Percentiles rank a stretch among this genome's conserved stretches.
Conservation (phyloP, 92 coral and sea anemone genomes). For the Zoanthus sociatus region DNA sequence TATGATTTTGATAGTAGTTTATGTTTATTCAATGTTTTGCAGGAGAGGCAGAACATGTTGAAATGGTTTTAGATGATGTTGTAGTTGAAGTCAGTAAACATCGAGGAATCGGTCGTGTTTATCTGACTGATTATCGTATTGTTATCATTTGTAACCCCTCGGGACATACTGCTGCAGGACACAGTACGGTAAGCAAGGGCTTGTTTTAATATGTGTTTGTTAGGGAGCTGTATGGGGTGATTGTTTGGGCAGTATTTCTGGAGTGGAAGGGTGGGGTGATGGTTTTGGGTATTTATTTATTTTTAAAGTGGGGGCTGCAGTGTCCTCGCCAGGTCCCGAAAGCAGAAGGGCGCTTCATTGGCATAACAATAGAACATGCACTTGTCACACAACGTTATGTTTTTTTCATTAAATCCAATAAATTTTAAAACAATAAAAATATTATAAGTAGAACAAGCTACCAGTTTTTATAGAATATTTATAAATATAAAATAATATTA, state of each 20-base stretch:
- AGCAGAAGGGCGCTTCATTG: no score
- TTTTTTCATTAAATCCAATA: no score
- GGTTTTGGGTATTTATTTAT: background rate
- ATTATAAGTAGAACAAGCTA: no score
- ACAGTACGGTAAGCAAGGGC: slow-evolving; percentile 63
- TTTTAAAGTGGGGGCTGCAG: no score
- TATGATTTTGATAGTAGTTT: background rate
- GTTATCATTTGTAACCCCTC: slow-evolving; percentile 84
- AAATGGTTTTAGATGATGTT: slow-evolving; percentile 96
- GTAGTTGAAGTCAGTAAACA: slow-evolving; percentile 97
- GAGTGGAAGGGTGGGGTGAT: background rate
- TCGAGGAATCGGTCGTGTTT: slow-evolving; percentile 92
- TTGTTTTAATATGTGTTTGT: background rate
- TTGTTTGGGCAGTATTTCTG: background rate
- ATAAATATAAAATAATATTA: no score
- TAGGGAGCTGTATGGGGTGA: no score
- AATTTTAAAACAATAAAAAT: no score
- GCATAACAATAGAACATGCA: no score
- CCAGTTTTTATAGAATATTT: no score
- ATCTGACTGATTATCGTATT: slow-evolving; percentile 91
- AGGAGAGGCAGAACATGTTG: slow-evolving; percentile 98
- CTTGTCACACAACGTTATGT: no score
- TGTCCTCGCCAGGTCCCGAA: no score
- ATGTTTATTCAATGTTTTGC: background rate
- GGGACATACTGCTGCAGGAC: slow-evolving; percentile 82